Base-by-base conservation (phyloP, 2,113 vertebrate species). In the Apus apus region DNA sequence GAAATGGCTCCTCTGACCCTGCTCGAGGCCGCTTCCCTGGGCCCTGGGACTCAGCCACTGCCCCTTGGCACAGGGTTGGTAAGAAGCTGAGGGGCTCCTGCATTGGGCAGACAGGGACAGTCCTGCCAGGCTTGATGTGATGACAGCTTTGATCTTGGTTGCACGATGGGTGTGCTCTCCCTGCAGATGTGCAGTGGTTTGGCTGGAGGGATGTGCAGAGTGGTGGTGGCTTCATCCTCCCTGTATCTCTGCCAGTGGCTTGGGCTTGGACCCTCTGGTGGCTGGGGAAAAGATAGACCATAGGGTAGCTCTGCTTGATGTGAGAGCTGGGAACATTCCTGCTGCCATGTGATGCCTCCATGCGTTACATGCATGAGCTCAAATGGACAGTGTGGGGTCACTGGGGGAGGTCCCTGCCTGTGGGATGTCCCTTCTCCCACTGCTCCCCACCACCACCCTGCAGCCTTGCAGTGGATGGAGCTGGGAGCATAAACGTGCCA, bases 181-280 rank as follows among this genome's bases (percentile, higher is more conserved):
- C 66, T 9, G 56, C 1, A 5, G 78, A 8, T 13, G 0, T 0
- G 8, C 2, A 1, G 66, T 1, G 4, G 11, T 5, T 26, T 2
- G 3, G 56, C 70, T 17, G 72, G 19, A 51, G 40, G 32, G 89
- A 38, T 20, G 34, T 0, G 1, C 45, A 11, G 3, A 0, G 2
- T 3, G 36, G 1, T 7, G 15, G 58, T 4, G 80, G 18, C 71
- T 62, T 36, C 50, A 25, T 30, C 54, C 29, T 25, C 15, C 27
- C 58, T 34, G 30, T n/a, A 1, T 6, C 54, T 43, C 40, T 0
- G 0, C 1, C 0, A 5, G 5, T 12, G 61, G 22, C 5, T 40
- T 18, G 11, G 17, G 43, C 11, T 82, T 32, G 56, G 36, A 81
- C 5, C 25, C 51, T 4, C 0, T 1, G 0, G 64, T 8, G 29